Evolutionary conservation across 2,888 invertebrate genomes (phyloP).

Genomic region (Cancer borealis): DNA sequence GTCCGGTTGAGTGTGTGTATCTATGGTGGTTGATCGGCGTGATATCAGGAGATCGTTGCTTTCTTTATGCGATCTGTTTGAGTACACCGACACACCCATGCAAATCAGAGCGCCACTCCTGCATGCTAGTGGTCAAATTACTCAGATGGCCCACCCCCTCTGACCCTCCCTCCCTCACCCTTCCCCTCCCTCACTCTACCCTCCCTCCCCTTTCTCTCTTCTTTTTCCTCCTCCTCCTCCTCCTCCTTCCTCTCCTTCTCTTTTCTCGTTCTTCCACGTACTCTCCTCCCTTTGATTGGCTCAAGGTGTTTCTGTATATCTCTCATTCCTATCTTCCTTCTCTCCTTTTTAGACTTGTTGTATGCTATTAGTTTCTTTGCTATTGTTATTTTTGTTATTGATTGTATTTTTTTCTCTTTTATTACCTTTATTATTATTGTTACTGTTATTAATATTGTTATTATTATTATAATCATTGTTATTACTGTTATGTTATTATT

Average conservation of each 20-base stretch:
- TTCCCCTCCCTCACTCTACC: neutral
- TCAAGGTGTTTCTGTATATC: neutral
- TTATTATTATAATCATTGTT: too few relatives aligned
- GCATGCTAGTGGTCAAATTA: constrained; percentile 5
- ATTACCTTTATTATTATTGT: neutral
- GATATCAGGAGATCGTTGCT: neutral
- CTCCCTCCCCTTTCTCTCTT: neutral
- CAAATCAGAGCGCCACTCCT: neutral
- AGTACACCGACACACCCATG: constrained; percentile 23
- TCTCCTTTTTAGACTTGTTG: too few relatives aligned
- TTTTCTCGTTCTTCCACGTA: neutral
- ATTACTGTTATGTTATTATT: too few relatives aligned
- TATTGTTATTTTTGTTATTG: too few relatives aligned
- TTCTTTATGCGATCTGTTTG: constrained; percentile 13
- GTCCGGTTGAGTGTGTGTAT: neutral
- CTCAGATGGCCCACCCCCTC: neutral
- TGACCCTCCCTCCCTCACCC: neutral
- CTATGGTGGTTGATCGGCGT: neutral
- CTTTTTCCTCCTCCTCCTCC: neutral
- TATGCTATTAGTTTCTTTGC: too few relatives aligned
- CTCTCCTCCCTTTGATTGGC: too few relatives aligned
- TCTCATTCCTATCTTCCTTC: too few relatives aligned
- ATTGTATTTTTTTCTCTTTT: neutral
- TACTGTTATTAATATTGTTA: neutral
- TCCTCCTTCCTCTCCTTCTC: neutral